Evolutionary conservation across 2,888 invertebrate genomes (phyloP).

Genomic region (Hermaeophaga mercurialis): DNA sequence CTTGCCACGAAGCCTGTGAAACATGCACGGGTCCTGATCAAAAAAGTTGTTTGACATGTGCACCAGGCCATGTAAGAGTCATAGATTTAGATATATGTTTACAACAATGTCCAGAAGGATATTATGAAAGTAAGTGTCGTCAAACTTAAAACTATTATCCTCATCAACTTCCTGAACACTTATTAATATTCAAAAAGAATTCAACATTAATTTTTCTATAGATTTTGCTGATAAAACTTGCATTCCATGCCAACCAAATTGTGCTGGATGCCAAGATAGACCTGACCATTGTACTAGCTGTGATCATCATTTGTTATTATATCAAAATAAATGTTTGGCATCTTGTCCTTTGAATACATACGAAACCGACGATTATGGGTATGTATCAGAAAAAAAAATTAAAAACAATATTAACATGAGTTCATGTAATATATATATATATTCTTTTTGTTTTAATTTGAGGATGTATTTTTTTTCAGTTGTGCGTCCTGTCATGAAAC

Average conservation of each 20-base stretch:
- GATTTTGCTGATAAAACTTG: conserved; percentile 69
- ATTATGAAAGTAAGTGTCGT: conserved; percentile 83
- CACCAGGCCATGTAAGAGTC: conserved; percentile 81
- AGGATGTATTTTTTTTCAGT: conserved; percentile 56
- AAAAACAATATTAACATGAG: too few species aligned
- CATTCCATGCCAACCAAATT: conserved; percentile 84
- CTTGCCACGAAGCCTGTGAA: conserved; percentile 88
- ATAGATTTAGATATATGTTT: conserved; percentile 85
- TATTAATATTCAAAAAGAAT: too few species aligned
- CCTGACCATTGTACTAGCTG: conserved; percentile 86
- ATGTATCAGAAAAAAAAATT: too few species aligned
- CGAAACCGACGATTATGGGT: conserved; percentile 86
- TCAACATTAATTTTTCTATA: conserved; percentile 38
- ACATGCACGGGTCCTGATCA: conserved; percentile 88
- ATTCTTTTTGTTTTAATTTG: too few species aligned
- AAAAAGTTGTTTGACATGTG: conserved; percentile 84
- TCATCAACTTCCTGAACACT: background rate
- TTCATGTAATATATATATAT: too few species aligned
- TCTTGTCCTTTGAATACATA: conserved; percentile 82
- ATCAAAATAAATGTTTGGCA: conserved; percentile 80
- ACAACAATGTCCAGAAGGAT: conserved; percentile 88
- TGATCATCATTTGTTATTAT: conserved; percentile 84
- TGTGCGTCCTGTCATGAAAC: conserved; percentile 79
- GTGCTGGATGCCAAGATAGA: conserved; percentile 82
- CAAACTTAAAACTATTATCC: background rate